Conservation (phyloP, 2,797 vertebrate species). For the Danio jaintianensis region DNA sequence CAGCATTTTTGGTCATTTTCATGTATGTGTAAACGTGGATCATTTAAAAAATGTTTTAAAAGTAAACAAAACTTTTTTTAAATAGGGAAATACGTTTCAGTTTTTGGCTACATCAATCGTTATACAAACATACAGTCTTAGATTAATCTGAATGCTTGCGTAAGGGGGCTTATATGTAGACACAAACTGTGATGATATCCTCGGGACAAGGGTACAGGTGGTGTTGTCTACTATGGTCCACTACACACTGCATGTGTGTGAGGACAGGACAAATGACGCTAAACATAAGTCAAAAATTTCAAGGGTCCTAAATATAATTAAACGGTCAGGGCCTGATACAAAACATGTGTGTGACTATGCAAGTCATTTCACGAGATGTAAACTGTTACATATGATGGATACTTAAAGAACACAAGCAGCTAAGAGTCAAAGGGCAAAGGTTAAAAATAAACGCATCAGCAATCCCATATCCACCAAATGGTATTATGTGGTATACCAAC, state of each 20-base stretch:
- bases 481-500: neutral
- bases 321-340: neutral
- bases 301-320: neutral
- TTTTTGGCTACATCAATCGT: no score
- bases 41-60: no score
- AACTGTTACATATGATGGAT: constrained; percentile 29
- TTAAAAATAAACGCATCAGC: neutral
- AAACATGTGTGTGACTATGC: constrained; percentile 35
- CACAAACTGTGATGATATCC: constrained; percentile 17
- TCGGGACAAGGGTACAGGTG: constrained; percentile 44
- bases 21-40: no score
- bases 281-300: constrained; percentile 8
- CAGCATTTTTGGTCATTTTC: no score
- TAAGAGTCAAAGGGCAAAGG: constrained; percentile 4
- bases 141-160: neutral
- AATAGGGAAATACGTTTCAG: no score
- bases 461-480: constrained; percentile 1
- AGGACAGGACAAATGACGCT: neutral
- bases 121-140: neutral
- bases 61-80: no score
- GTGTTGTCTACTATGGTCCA: constrained; percentile 13
- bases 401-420: neutral
- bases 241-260: constrained; percentile 20
- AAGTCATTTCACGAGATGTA: constrained; percentile 20
- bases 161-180: neutral